Percentiles rank a stretch among this genome's conserved stretches.
phyloP scores from a whole-genome alignment of 2,797 vertebrate genomes.

The Acanthurus leucopareius region DNA sequence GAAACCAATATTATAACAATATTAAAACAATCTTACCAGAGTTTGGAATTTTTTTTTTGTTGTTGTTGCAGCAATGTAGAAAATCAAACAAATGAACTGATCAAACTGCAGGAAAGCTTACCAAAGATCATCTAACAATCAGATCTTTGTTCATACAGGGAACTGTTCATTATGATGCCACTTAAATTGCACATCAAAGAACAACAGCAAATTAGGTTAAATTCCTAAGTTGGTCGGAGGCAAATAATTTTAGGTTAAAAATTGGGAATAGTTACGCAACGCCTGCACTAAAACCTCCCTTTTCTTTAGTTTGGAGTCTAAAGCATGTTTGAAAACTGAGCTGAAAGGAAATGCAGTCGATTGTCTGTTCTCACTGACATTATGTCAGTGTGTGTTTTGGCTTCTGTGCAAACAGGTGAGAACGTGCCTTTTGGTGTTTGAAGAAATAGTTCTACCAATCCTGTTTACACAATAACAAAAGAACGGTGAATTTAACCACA shows the following conservation, averaged over 20 bases:
- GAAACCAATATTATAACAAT: accelerated
- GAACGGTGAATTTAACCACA: neutral
- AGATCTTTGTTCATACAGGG: neutral
- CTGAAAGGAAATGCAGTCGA: neutral
- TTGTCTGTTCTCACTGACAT: neutral
- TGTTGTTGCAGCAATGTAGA: neutral
- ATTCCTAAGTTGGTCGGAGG: neutral
- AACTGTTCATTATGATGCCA: neutral
- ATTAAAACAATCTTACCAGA: neutral
- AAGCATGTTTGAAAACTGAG: neutral
- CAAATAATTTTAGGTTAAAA: neutral
- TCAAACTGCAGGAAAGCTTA: neutral
- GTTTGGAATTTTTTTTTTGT: neutral
- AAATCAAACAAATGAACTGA: neutral
- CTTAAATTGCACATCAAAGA: neutral
- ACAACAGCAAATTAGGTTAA: neutral
- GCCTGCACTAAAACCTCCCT: no score
- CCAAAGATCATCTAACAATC: neutral
- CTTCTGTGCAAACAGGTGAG: neutral
- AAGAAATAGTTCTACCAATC: neutral
- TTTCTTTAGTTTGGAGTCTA: neutral
- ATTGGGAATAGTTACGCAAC: no score
- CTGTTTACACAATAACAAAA: neutral
- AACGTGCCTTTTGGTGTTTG: neutral
- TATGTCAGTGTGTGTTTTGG: neutral